Evolutionary conservation across 2,888 invertebrate genomes (phyloP), one percentile per base, ranked within the genome.

Genomic region (Drosophila meridionalis): DNA sequence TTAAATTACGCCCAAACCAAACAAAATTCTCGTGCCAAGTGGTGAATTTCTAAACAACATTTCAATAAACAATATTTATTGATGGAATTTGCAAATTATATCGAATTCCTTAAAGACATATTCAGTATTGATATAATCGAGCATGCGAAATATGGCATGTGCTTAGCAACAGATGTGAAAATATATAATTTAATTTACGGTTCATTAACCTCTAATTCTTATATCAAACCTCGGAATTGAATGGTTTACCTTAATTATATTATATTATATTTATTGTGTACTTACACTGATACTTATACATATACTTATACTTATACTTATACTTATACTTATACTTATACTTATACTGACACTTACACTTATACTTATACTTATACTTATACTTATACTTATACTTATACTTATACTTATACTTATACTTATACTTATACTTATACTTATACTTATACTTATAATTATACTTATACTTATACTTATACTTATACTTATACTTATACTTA

Each of bases 1-100:
- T 59, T 14, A 11, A 63, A 43, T 40, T 42, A 38, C 4, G 30
- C 12, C 20, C 32, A 36, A 59, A 45, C 36, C 42, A 40, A 62
- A 40, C 62, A 66, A 64, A 60, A 48, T 43, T 42, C 55, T 40
- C 38, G 53, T 40, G 20, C 40, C 68, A 64, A 43, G 30, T 62
- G 70, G 8, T 26, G 8, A 7, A 63, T 76, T 47, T 76, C 26
- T 57, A 67, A 76, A 76, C 75, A 75, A 75, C n/a, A 50, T 30
- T 38, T 26, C 9, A 9, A 14, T 30, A 55, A 40, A 52, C 40
- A 40, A n/a, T 34, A 48, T 47, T 38, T 59, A 45, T 38, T 56
- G 57, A 38, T 14, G 9, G 8, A 20, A 57, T 52, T 57, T 60
- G 36, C 20, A 20, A 55, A 57, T 26, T 50, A 42, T 57, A 4